Base-by-base conservation (phyloP, 2,888 invertebrate species). In the Euplagia quadripunctaria region DNA sequence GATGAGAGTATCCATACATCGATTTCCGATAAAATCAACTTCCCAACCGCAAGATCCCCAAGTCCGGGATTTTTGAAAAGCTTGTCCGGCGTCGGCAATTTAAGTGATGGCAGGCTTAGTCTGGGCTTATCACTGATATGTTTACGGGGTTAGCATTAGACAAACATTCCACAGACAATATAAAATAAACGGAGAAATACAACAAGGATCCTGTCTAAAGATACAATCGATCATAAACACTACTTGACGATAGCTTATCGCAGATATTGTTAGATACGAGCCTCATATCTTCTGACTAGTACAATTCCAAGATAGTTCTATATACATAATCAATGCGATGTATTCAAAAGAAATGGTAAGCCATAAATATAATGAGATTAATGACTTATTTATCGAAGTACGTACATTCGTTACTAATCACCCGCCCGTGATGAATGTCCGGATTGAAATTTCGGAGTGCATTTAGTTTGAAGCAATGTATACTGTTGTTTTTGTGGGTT, bases 291-390 rank as follows among this genome's bases (percentile, higher is more conserved):
- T 72, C 14, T n/a, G 72, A 6, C 55, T 72, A 72, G 69, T 72
- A 71, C 75, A 74, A 74, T 75, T 83, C 74, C 80, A 79, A 88
- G 90, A 90, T 91, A 92, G 80, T 87, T 86, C 82, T 77, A 8
- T 68, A 73, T 64, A 72, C 76, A 74, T 71, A 79, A 86, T 83
- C 85, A 87, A 89, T 83, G 87, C 87, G 85, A 87, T 82, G 85
- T 86, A 85, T 85, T 85, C 86, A 82, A 89, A 91, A 92, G 90
- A 92, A 94, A 94, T 93, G 94, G 94, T 95, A 87, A 92, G 94
- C 90, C 82, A 88, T 90, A 86, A 86, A 81, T 82, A 86, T 89
- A 87, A 90, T 89, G 87, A 88, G 84, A 84, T 85, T 84, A 84
- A 84, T 80, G 55, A 79, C 31, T 70, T 73, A 78, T 73, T 76